Evolutionary conservation across 2,797 vertebrate genomes (phyloP).

Genomic region (Fringilla coelebs): DNA sequence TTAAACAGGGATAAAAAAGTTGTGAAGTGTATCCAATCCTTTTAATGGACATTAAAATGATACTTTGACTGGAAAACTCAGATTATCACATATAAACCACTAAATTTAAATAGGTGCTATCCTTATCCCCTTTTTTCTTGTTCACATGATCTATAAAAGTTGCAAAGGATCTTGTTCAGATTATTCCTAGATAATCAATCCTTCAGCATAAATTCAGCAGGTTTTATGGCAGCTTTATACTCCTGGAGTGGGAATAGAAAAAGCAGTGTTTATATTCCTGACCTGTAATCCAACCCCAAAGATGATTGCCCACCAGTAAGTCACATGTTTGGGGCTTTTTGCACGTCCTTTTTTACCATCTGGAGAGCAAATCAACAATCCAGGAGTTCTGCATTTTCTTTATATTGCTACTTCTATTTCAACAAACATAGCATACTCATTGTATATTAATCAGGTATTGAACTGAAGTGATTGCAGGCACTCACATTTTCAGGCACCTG

Average conservation of each 20-base stretch:
- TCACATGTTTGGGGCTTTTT: not conserved
- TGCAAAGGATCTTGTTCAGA: not conserved
- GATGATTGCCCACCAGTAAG: not conserved
- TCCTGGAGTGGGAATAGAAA: not conserved
- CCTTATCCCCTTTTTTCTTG: not conserved
- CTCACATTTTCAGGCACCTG: not conserved
- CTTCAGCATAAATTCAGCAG: not conserved
- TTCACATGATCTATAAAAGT: not conserved
- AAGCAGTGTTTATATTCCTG: not conserved
- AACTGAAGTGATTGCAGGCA: not conserved
- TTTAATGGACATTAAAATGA: not conserved
- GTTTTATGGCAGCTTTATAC: not conserved
- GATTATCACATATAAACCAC: not conserved
- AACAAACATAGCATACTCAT: not conserved
- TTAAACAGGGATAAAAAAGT: not conserved
- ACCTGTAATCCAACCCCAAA: not conserved
- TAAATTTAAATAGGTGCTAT: not conserved
- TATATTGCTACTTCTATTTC: not conserved
- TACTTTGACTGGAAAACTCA: not conserved
- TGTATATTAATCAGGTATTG: not conserved
- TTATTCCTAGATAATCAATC: not conserved
- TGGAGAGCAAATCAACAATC: not conserved
- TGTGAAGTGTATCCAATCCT: not conserved
- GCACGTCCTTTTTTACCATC: not conserved
- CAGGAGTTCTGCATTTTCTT: not conserved